These are phyloP conservation scores for Cyrtonyx montezumae DNA, from an alignment of 2,113 vertebrate genomes.

Conservation along the genomic window DNA sequence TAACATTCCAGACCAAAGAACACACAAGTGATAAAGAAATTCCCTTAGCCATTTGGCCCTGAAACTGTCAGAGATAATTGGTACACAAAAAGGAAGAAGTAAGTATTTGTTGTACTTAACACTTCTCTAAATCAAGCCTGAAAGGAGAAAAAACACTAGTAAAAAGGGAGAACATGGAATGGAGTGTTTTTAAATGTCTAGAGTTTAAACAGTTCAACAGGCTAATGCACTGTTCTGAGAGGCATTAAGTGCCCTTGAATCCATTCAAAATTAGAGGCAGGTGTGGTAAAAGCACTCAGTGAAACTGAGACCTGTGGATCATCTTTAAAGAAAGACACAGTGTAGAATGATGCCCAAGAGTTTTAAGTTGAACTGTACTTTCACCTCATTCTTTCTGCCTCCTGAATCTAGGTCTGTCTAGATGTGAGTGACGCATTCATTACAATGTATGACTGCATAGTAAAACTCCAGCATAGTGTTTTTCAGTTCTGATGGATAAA, in stretches of 20 bases:
- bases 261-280: not conserved
- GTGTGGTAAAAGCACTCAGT: not conserved
- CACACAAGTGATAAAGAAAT: constrained; percentile 21
- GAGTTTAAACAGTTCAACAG: not conserved
- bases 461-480: not conserved
- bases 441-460: not conserved
- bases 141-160: constrained; percentile 21
- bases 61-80: constrained; percentile 17
- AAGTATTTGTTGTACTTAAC: constrained; percentile 8
- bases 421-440: not conserved
- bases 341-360: not conserved
- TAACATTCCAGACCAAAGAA: not conserved
- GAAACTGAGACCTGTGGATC: not conserved
- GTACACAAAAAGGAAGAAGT: not conserved
- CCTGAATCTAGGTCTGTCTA: not conserved
- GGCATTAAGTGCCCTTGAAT: not conserved
- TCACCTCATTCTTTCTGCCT: not conserved
- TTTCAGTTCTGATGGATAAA: not conserved
- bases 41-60: not conserved
- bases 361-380: not conserved
- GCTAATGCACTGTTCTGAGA: not conserved
- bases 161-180: not conserved
- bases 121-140: constrained; percentile 26
- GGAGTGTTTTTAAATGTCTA: constrained; percentile 44
- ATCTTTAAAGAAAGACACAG: not conserved